Percentiles rank a stretch among this genome's conserved stretches.
Evolutionary conservation across 2,888 invertebrate genomes (phyloP).

Genomic region (Drosophila mettleri): DNA sequence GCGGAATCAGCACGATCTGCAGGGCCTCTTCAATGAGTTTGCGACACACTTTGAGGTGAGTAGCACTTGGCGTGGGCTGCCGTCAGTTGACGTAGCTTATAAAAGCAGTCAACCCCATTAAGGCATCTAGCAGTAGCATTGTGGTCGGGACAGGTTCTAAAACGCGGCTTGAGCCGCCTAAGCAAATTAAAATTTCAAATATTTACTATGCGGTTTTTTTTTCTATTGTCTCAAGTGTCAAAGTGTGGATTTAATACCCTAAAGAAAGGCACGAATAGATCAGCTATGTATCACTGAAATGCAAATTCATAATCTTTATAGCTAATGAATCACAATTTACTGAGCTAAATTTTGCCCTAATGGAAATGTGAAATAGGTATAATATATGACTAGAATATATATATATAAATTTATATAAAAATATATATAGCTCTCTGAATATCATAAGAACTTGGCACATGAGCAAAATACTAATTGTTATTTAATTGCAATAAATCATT

Average conservation of each 20-base stretch:
- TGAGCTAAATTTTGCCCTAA: neutral
- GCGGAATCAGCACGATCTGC: slow-evolving; percentile 82
- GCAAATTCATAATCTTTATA: neutral
- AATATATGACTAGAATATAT: neutral
- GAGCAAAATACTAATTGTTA: too few relatives aligned
- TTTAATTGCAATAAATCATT: too few relatives aligned
- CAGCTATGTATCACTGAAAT: neutral
- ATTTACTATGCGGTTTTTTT: slow-evolving; percentile 35
- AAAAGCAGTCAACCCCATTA: slow-evolving; percentile 18
- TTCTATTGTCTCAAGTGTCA: slow-evolving; percentile 15
- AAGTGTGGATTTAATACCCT: slow-evolving; percentile 11
- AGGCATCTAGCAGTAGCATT: slow-evolving; percentile 42
- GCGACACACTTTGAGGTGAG: slow-evolving; percentile 82
- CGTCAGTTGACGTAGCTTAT: neutral
- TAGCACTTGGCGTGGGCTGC: slow-evolving; percentile 33
- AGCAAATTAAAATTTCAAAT: slow-evolving; percentile 54
- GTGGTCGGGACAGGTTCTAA: slow-evolving; percentile 59
- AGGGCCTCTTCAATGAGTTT: slow-evolving; percentile 83
- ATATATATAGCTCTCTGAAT: too few relatives aligned
- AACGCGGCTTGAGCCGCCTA: slow-evolving; percentile 20
- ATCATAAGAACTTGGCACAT: too few relatives aligned
- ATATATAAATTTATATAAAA: too few relatives aligned
- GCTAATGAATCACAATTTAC: neutral
- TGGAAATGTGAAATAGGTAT: neutral
- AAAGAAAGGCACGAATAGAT: neutral